Base-by-base conservation (phyloP, 2,113 vertebrate genomes). In the Thunnus maccoyii region DNA sequence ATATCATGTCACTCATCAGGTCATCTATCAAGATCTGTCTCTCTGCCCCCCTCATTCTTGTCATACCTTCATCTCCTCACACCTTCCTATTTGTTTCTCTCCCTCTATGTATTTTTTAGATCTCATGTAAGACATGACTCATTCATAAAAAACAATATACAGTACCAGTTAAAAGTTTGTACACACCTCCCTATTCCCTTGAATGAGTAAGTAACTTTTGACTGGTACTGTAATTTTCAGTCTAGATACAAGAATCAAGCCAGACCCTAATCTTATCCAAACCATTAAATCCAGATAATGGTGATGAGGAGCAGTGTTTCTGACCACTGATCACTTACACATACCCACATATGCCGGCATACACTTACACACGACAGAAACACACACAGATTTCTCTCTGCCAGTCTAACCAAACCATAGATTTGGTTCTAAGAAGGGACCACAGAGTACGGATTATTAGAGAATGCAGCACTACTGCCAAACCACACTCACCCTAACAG, bases 381-480 rank as follows among this genome's bases (percentile, higher is more conserved):
- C 52, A 76, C 32, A 52, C 62, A 56, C 22, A 47, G 0, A n/a
- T 22, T 62, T 55, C 10, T 36, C 63, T 58, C 8, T 65, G 83
- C 79, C 78, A 81, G 69, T 68, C 27, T 58, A 75, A 79, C 83
- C 82, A 74, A 75, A 79, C 83, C 82, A 74, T 71, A 70, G 55
- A 36, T 69, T 66, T 87, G 78, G 70, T 87, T 89, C 78, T 84
- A 22, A 86, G 63, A 78, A 82, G 54, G 68, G 73, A 83, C 79
- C 83, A 72, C 73, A 88, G 70, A 86, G 17, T 82, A 27, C 30
- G 70, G 87, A 70, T 88, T 85, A 87, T 84, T 72, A 75, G 80
- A 80, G 80, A 87, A 84, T 27, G 62, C 72, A 32, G 44, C 47
- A 20, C 47, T 12, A 16, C 69, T 79, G 92, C 86, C 88, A 91